A percentile compares a stretch with the other conserved stretches of the same genome.
Conservation (phyloP, 2,797 vertebrate genomes). For the Molossus molossus region DNA sequence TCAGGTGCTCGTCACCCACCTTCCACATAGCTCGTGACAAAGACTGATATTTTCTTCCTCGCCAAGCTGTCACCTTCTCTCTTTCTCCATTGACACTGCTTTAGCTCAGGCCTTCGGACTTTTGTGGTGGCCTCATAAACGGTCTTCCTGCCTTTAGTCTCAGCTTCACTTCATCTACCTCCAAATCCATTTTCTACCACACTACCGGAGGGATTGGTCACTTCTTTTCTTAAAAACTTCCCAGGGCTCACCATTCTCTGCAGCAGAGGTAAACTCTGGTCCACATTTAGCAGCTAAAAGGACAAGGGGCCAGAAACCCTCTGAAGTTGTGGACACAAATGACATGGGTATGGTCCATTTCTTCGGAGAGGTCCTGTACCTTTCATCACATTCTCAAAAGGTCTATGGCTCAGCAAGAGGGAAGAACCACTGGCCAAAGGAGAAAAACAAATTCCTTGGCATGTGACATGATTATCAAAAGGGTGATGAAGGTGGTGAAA, state of each 20-base stretch:
- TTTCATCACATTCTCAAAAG: constrained; percentile 2
- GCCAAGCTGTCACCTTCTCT: background rate
- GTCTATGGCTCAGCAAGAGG: background rate
- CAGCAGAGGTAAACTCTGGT: background rate
- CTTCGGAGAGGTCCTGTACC: background rate
- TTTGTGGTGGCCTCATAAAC: background rate
- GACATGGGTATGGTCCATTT: background rate
- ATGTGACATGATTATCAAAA: background rate
- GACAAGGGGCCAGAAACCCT: background rate
- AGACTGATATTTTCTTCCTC: background rate
- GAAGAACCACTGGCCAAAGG: background rate
- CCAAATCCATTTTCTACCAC: background rate
- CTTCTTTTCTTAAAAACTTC: background rate
- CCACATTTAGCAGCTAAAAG: background rate
- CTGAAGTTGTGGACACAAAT: background rate
- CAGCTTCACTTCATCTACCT: background rate
- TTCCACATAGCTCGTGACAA: background rate
- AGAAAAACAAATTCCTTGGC: background rate
- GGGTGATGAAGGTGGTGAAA: background rate
- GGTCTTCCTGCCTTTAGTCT: background rate
- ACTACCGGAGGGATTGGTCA: background rate
- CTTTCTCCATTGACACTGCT: background rate
- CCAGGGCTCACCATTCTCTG: background rate
- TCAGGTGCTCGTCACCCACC: too few relatives aligned
- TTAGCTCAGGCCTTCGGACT: background rate